These are phyloP conservation scores for Troilus luridus DNA, from an alignment of 2,888 invertebrate species.

Conservation along the genomic window DNA sequence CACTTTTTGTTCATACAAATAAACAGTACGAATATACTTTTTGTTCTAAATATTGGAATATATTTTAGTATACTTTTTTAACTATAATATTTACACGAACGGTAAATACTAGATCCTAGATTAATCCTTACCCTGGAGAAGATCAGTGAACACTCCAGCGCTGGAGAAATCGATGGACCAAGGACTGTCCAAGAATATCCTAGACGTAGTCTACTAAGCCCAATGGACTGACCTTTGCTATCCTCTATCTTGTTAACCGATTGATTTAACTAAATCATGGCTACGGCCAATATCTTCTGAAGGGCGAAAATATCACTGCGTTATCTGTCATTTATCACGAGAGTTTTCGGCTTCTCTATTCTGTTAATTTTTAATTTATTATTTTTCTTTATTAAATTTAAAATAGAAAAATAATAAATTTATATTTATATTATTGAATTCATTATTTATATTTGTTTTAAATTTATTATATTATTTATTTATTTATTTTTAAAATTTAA, in stretches of 20 bases:
- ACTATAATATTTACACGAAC: not conserved
- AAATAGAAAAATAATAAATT: no score
- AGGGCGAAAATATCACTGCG: not conserved
- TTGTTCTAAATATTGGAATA: no score
- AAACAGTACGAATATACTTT: no score
- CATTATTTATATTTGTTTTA: no score
- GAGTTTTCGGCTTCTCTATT: not conserved
- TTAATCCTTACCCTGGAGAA: not conserved
- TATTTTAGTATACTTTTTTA: not conserved
- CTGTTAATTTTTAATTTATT: no score
- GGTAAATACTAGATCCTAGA: not conserved
- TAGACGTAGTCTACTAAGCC: not conserved
- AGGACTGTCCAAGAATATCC: not conserved
- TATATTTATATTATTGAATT: no score
- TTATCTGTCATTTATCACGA: not conserved
- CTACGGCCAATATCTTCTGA: not conserved
- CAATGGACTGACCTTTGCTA: not conserved
- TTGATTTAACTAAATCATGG: not conserved
- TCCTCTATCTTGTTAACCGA: not conserved
- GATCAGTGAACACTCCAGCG: not conserved
- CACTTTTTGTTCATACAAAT: no score
- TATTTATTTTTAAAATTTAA: no score
- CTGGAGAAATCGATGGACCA: not conserved
- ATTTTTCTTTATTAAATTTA: no score
- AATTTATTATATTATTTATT: no score